These are phyloP conservation scores for Microplitis demolitor DNA, from an alignment of 1,140 invertebrate genomes.

Conservation along the genomic window DNA sequence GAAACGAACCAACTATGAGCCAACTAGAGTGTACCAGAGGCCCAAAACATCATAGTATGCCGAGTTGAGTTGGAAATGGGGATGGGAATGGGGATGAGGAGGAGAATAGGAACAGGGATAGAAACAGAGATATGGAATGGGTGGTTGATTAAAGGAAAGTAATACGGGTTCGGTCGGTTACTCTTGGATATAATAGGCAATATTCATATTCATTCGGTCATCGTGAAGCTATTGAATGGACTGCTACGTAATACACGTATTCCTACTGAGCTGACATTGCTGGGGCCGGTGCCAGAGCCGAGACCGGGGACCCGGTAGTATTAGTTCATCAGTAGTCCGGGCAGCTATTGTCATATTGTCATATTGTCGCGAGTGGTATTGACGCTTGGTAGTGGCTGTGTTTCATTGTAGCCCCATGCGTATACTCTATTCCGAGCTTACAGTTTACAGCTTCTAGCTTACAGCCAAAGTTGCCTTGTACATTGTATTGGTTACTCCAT, in stretches of 20 bases:
- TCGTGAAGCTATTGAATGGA: constrained; percentile 30
- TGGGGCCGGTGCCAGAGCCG: neutral
- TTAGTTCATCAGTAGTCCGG: constrained; percentile 36
- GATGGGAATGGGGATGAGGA: constrained; percentile 4
- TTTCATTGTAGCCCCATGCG: neutral
- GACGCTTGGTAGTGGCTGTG: constrained; percentile 21
- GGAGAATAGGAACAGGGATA: constrained; percentile 23
- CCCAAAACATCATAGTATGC: too few relatives aligned
- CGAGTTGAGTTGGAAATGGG: neutral
- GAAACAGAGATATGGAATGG: neutral
- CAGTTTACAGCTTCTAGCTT: neutral
- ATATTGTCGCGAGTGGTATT: constrained; percentile 43
- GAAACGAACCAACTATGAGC: too few relatives aligned
- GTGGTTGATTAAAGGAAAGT: constrained; percentile 23
- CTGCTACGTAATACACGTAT: constrained; percentile 32
- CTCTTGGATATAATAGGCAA: constrained; percentile 24
- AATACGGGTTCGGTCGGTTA: constrained; percentile 16
- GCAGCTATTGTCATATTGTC: constrained; percentile 34
- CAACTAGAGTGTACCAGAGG: neutral
- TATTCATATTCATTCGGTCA: constrained; percentile 41
- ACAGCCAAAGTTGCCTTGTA: too few relatives aligned
- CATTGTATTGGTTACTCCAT: too few relatives aligned
- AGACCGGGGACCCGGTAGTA: constrained; percentile 34
- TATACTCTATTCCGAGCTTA: neutral
- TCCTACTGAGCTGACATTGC: too few relatives aligned